Evolutionary conservation across 2,797 vertebrate species (phyloP), one percentile per base, ranked within the genome.

Genomic region (Lindbergichthys nudifrons): DNA sequence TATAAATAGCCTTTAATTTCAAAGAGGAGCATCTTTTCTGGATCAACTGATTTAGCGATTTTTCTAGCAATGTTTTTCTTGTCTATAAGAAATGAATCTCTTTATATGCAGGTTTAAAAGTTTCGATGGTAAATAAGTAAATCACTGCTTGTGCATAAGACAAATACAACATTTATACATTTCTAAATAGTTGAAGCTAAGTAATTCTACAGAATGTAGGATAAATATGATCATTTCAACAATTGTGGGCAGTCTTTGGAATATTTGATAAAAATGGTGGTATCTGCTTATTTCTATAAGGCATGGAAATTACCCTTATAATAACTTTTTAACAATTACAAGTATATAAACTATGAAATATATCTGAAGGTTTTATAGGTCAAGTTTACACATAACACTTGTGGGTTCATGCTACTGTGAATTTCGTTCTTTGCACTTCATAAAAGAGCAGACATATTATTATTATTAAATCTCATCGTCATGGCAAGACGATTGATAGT

Each of bases 101-200:
- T 19, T 21, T 32, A 26, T 42, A 18, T 19, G 9, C 16, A 36
- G 14, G 14, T 42, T 47, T 19, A 3, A 7, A 52, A 18, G 65
- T 68, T 48, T 41, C 3, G 5, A 21, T 50, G 30, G 48, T 30
- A 46, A 72, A 66, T 41, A 11, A 68, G 30, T 15, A 65, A 4
- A 14, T 42, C 14, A 32, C 7, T 19, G 42, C 3, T 13, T 46
- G 9, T 26, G 13, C 4, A 42, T 1, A 6, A 60, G 0, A 69
- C 10, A 10, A 1, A 19, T 4, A 53, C 54, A 48, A 53, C 41
- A 52, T 0, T 18, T 45, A 1, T 32, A 7, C 0, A 45, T 36
- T 48, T 13, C 2, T 3, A 46, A 65, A 41, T 18, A 26, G 32
- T 12, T 65, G 62, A 5, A 15, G 1, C 11, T 8, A 10, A 52